Evolutionary conservation across 2,888 invertebrate genomes (phyloP).

Genomic region (Ornithoptera priamus): DNA sequence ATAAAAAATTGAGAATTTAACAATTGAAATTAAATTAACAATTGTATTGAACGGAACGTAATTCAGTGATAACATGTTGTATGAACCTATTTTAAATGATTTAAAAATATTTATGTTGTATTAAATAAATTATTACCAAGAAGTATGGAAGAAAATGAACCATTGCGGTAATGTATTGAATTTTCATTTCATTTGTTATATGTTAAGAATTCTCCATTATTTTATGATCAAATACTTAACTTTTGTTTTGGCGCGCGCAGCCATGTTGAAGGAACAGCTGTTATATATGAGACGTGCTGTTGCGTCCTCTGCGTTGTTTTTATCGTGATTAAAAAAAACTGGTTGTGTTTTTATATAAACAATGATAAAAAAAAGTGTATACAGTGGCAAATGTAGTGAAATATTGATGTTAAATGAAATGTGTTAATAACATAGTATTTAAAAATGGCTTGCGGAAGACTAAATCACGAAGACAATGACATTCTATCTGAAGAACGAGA

Average conservation of each 20-base stretch:
- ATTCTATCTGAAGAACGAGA: slow-evolving; percentile 59
- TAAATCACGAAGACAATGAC: slow-evolving; percentile 60
- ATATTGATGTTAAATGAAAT: slow-evolving; percentile 40
- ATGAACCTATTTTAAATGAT: not conserved
- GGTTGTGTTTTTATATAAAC: slow-evolving; percentile 36
- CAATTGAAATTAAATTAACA: not conserved
- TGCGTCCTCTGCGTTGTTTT: slow-evolving; percentile 58
- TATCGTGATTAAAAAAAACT: slow-evolving; percentile 46
- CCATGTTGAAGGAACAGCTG: slow-evolving; percentile 77
- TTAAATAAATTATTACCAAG: not conserved
- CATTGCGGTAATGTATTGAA: not conserved
- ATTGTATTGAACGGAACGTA: not conserved
- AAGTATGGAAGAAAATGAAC: not conserved
- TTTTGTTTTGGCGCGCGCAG: slow-evolving; percentile 74
- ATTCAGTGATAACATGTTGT: not conserved
- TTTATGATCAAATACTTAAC: slow-evolving; percentile 26
- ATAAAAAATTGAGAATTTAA: too few species aligned
- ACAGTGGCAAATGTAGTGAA: slow-evolving; percentile 39
- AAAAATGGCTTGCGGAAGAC: slow-evolving; percentile 67
- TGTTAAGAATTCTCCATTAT: too few species aligned
- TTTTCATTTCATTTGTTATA: too few species aligned
- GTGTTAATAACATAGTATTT: slow-evolving; percentile 44
- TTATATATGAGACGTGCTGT: slow-evolving; percentile 47
- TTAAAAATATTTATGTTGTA: not conserved
- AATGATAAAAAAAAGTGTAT: slow-evolving; percentile 45